phyloP scores from a whole-genome alignment of 2,113 vertebrate species.

The Elaphurus davidianus region DNA sequence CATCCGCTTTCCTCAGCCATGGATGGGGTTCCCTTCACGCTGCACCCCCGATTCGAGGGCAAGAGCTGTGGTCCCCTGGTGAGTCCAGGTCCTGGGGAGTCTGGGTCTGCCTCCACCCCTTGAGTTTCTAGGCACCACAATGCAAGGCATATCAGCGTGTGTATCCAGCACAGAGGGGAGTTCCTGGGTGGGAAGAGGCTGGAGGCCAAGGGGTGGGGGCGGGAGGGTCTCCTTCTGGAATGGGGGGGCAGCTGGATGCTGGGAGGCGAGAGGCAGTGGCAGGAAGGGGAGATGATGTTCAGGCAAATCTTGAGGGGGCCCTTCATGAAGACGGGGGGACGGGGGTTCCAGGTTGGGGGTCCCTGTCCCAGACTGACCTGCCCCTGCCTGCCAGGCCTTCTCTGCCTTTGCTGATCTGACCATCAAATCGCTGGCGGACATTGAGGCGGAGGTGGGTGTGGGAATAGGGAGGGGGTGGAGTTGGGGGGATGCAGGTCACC shows the following conservation, averaged over 20 bases:
- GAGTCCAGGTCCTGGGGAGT: conserved; percentile 19
- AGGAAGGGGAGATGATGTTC: not conserved
- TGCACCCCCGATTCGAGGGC: conserved; percentile 87
- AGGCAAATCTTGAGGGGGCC: not conserved
- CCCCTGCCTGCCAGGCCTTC: conserved; percentile 23
- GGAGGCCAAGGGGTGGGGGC: not conserved
- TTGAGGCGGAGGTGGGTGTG: conserved; percentile 87
- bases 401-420: conserved; percentile 79
- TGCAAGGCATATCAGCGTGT: fast-evolving
- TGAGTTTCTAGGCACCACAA: not conserved
- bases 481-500: not conserved
- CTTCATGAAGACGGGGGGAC: not conserved
- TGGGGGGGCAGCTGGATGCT: not conserved
- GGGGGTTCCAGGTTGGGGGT: no score
- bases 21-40: conserved; percentile 89
- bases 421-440: conserved; percentile 90
- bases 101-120: not conserved
- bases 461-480: not conserved
- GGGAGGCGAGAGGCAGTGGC: not conserved
- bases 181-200: not conserved
- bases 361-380: not conserved
- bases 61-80: conserved; percentile 74
- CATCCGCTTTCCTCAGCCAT: conserved; percentile 80
- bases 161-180: not conserved
- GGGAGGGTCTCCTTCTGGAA: not conserved